A percentile compares a stretch with the other conserved stretches of the same genome.
These are phyloP conservation scores for Sitta carolinensis DNA, from an alignment of 2,797 vertebrate species.

Conservation along the genomic window DNA sequence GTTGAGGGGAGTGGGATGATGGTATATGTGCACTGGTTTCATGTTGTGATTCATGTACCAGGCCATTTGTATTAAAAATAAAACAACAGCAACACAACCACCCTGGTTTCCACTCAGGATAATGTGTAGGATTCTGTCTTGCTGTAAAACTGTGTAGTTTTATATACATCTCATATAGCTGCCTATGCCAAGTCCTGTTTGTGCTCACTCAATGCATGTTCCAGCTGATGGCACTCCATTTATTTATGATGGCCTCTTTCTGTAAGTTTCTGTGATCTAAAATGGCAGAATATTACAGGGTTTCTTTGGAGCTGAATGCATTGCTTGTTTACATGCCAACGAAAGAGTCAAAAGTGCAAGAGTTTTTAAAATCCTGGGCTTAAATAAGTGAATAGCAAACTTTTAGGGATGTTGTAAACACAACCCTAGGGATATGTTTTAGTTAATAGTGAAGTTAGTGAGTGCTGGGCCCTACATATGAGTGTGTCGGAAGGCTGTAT, in stretches of 20 bases:
- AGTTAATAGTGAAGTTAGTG: neutral
- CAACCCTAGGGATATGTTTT: neutral
- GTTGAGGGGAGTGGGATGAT: rapidly evolving
- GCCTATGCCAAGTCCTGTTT: neutral
- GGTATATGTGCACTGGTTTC: neutral
- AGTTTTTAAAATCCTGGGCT: neutral
- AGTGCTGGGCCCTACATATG: neutral
- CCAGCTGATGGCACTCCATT: neutral
- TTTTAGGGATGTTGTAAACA: neutral
- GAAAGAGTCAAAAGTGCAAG: neutral
- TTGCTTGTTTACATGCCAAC: neutral
- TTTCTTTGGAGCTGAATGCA: neutral
- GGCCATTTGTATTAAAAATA: neutral
- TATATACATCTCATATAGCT: rapidly evolving
- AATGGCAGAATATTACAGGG: neutral
- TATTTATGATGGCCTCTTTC: neutral
- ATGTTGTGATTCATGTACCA: neutral
- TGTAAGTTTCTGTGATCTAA: neutral
- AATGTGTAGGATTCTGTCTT: neutral
- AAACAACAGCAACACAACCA: neutral
- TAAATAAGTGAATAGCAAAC: neutral
- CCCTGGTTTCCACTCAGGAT: neutral
- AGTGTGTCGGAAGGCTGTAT: neutral
- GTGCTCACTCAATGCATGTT: neutral
- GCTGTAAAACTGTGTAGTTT: neutral